Base-by-base conservation (phyloP, 2,888 invertebrate species). In the Tetrapedia diversipes region DNA sequence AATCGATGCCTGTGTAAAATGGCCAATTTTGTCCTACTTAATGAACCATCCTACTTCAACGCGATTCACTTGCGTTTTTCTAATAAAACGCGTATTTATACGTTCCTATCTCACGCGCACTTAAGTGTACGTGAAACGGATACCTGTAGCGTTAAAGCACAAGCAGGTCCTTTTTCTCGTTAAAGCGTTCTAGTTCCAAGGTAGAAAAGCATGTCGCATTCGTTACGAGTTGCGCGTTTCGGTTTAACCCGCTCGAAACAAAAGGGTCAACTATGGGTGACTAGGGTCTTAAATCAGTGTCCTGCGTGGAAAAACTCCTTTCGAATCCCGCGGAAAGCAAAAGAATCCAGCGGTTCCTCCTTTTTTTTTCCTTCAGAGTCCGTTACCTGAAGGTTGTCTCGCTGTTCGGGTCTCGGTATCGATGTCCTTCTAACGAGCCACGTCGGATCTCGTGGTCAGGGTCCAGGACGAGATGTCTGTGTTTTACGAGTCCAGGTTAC, bases 401-500 rank as follows among this genome's bases (percentile, higher is more conserved):
- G 29, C 1, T 11, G 14, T n/a, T n/a, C 6, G 11, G 53, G 60
- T n/a, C n/a, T n/a, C n/a, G 60, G 39, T 77, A 79, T 79, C 78
- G 77, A 77, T 79, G 66, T 79, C 77, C 67, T 43, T 64, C 47
- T 77, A 78, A 78, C 78, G 78, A 78, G 77, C 29, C 49, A 10
- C 43, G 34, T 27, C 7, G 60, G 43, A 72, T 72, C 56, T 73
- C 71, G 77, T 27, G 77, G 78, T 57, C 49, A 47, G 53, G 56
- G 27, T 47, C 53, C 39, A n/a, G 51, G 0, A 27, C 32, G 47
- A 68, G 69, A 73, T 73, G 64, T 65, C 69, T 29, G 51, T 72
- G 79, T 71, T 77, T 78, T 77, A 77, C 68, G 78, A 73, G 68
- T 76, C 77, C 60, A n/a, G 57, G 65, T 79, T 79, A 14, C 69